Evolutionary conservation across 2,797 vertebrate species (phyloP), one percentile per base, ranked within the genome.

Genomic region (Phaenicophaeus curvirostris): DNA sequence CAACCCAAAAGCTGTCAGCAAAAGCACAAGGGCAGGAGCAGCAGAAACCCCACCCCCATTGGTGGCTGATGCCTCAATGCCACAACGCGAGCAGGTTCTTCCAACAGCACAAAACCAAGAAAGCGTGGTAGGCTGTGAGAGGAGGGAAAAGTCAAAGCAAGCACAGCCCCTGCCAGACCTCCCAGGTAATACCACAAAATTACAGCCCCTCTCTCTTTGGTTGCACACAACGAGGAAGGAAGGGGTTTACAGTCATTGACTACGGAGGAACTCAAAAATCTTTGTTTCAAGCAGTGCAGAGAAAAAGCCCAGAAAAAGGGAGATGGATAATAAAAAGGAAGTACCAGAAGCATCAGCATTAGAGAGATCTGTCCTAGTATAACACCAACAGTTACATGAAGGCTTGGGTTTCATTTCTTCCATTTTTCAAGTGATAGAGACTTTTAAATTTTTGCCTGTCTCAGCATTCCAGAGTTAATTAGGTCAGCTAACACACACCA

Each of bases 21-120:
- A n/a, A 33, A 54, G 11, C 1, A 0, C 23, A 53, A 27, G 0
- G 1, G 28, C 12, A 53, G 55, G 19, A 37, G 28, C 53, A 48
- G 66, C 8, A 18, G 44, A 72, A 92, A 8, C 4, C 28, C 11
- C 53, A 50, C 7, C 21, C 30, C 81, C 51, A 28, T 3, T 12
- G 79, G 57, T 37, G 72, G 66, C 37, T 10, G 5, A 15, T 1
- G 9, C 21, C 23, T 31, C 15, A 5, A 28, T 11, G 68, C 87
- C 92, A 95, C 89, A 91, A 23, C 11, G 25, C 16, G 6, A 4
- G 13, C 41, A 67, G 11, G 24, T 57, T 89, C 82, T 50, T 28
- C 15, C 0, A 5, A 31, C 35, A 37, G 15, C 4, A 2, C 41
- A 33, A 63, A 27, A 57, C 41, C 1, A 2, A 73, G 31, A 37